A percentile compares a stretch with the other conserved stretches of the same genome.
Evolutionary conservation across 2,113 vertebrate genomes (phyloP).

Genomic region (Megalops atlanticus): DNA sequence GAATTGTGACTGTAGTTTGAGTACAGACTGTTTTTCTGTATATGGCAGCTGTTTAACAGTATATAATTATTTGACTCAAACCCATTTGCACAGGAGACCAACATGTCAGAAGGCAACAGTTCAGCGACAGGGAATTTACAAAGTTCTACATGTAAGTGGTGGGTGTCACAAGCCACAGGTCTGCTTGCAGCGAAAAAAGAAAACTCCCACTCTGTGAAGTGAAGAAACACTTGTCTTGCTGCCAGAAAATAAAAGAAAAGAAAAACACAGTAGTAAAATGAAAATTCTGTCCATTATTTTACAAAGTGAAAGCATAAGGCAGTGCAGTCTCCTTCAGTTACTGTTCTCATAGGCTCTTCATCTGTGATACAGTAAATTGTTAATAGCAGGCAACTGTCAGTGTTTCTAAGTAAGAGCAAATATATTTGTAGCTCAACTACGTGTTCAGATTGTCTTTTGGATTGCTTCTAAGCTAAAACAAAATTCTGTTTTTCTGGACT

Average conservation of each 20-base stretch:
- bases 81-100: slow-evolving; percentile 13
- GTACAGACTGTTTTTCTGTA: slow-evolving; percentile 8
- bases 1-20: slow-evolving; percentile 24
- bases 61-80: slow-evolving; percentile 30
- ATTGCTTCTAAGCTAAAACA: neutral
- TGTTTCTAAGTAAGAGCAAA: too few species aligned
- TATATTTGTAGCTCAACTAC: neutral
- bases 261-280: neutral
- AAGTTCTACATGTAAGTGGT: slow-evolving; percentile 42
- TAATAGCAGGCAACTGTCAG: too few species aligned
- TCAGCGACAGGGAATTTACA: slow-evolving; percentile 28
- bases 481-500: neutral
- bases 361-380: too few species aligned
- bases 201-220: slow-evolving; percentile 11
- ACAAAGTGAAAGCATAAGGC: too few species aligned
- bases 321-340: neutral
- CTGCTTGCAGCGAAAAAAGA: slow-evolving; percentile 33
- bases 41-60: slow-evolving; percentile 32
- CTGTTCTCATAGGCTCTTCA: neutral
- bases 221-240: slow-evolving; percentile 36
- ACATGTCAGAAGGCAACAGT: slow-evolving; percentile 9
- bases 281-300: neutral
- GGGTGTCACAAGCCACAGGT: slow-evolving; percentile 46
- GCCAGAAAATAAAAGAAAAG: slow-evolving; percentile 2
- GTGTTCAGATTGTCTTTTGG: neutral